These are phyloP conservation scores for Rhinopomastus cyanomelas DNA, from an alignment of 2,113 vertebrate species.

Conservation along the genomic window DNA sequence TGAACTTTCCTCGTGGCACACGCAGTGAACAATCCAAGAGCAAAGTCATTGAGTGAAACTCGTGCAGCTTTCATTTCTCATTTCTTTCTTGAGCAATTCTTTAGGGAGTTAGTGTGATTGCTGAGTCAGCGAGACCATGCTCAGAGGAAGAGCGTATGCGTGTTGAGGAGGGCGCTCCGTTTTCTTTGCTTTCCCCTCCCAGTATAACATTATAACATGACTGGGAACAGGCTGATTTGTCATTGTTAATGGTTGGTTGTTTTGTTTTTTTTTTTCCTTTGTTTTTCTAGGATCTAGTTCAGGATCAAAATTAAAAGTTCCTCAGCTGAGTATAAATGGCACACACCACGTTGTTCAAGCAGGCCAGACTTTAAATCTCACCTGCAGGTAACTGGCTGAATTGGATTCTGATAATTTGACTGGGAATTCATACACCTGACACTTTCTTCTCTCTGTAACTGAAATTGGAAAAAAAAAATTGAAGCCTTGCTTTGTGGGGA, in stretches of 20 bases:
- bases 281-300: slow-evolving; percentile 75
- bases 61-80: neutral
- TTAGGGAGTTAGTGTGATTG: neutral
- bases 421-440: slow-evolving; percentile 17
- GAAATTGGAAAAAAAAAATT: slow-evolving; percentile 17
- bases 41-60: neutral
- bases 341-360: slow-evolving; percentile 80
- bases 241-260: slow-evolving; percentile 16
- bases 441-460: neutral
- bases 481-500: neutral
- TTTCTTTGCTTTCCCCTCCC: neutral
- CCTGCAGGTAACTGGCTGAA: slow-evolving; percentile 86
- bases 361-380: slow-evolving; percentile 85
- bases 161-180: neutral
- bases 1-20: neutral
- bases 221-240: neutral
- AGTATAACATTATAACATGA: neutral
- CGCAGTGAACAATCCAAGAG: neutral
- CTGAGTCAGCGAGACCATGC: neutral
- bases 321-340: slow-evolving; percentile 83
- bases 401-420: slow-evolving; percentile 1
- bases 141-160: neutral
- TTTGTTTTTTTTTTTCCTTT: slow-evolving; percentile 52
- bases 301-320: slow-evolving; percentile 81
- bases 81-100: neutral